These are phyloP conservation scores for Bucorvus abyssinicus DNA, from an alignment of 2,797 vertebrate species.

Conservation along the genomic window DNA sequence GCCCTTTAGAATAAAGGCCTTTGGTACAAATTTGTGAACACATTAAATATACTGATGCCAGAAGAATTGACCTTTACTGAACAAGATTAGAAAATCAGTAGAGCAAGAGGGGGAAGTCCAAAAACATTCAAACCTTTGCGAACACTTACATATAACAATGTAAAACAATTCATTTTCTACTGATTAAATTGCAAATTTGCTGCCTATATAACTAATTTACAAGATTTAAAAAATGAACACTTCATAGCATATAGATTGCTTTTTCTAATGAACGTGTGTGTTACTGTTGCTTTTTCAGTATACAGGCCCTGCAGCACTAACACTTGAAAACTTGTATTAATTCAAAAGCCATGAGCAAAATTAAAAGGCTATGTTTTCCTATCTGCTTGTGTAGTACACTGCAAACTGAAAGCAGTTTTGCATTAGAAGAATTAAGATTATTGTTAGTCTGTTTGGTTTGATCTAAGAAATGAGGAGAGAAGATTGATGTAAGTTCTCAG, in stretches of 20 bases:
- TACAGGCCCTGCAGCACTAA: conserved; percentile 13
- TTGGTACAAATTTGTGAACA: conserved; percentile 23
- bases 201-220: conserved; percentile 16
- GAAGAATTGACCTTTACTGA: conserved; percentile 51
- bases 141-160: background rate
- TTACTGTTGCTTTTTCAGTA: background rate
- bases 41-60: conserved; percentile 39
- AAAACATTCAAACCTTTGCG: background rate
- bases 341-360: background rate
- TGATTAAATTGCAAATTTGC: conserved; percentile 36
- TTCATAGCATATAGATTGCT: background rate
- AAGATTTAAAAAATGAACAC: background rate
- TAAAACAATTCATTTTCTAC: conserved; percentile 26
- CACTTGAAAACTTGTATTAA: conserved; percentile 33
- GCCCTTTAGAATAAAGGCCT: conserved; percentile 22
- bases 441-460: background rate
- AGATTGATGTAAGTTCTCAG: background rate
- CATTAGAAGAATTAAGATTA: background rate
- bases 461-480: background rate
- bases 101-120: background rate
- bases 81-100: conserved; percentile 50
- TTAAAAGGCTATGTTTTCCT: background rate
- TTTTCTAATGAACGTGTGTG: conserved; percentile 17
- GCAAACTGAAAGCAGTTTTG: background rate
- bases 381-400: background rate